Evolutionary conservation across 2,113 vertebrate genomes (phyloP), one percentile per base, ranked within the genome.

Genomic region (Tamias sibiricus): DNA sequence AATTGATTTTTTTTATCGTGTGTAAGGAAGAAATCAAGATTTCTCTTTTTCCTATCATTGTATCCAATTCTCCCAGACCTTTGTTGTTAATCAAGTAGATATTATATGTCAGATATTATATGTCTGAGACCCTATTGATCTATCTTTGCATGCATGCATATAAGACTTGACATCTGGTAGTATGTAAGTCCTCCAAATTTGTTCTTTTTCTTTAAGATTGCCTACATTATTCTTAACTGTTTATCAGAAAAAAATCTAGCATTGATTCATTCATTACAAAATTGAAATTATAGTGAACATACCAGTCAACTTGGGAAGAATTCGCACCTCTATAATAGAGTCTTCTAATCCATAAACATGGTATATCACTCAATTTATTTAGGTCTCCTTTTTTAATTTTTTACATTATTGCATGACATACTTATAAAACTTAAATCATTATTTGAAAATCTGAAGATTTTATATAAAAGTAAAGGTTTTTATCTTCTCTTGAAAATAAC

Each of bases 391-490:
- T 13, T 71, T 83, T 69, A 68, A 68, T 88, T 95, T 88, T 17
- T 81, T 90, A 30, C 85, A 85, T 74, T 90, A 59, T 47, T 49
- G 4, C 8, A 81, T 13, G 52, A 44, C 7, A 37, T 42, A 57
- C 32, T 57, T 74, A 57, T 42, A 80, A 84, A 40, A 35, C 82
- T 96, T 71, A 35, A 91, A 42, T 62, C 4, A 52, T 69, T 94
- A 35, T 72, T 92, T 87, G 20, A 83, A 84, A 84, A 94, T 72
- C 10, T 32, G 30, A 95, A 93, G 10, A 76, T 44, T 44, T 81
- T 52, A 69, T 62, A 17, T 69, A 37, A n/a, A 37, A 76, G 76
- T 90, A 47, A 95, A 47, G 0, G 20, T 69, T 76, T 90, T 76
- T 42, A 87, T 35, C 17, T 52, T 75, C 49, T 92, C 85, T 44